Base-by-base conservation (phyloP, 2,113 vertebrate species). In the Calypte anna region DNA sequence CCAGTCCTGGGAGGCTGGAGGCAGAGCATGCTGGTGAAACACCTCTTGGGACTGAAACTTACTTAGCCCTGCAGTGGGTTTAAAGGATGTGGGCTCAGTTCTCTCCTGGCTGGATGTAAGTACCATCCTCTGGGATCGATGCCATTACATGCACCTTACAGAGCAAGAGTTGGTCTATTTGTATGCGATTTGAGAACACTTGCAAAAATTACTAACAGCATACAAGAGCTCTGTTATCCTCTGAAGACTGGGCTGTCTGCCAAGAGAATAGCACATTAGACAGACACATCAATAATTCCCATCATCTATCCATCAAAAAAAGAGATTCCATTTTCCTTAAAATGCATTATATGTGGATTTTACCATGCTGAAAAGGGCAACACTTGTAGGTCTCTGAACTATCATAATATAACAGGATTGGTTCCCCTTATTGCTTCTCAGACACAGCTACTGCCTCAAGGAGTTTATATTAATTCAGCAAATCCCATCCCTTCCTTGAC, bases 401-500 rank as follows among this genome's bases (percentile, higher is more conserved):
- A 55, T 44, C 90, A 70, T 81, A 89, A 53, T 54, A 11, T 92
- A 94, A 95, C 53, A 93, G 61, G 90, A 94, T 95, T 94, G 48
- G 90, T 93, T 95, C 88, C 90, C 76, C 76, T 90, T 72, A 80
- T 30, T 53, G 86, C 72, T 90, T 61, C 82, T 90, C 75, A 77
- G 72, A 75, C 7, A 36, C 53, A 91, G 68, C 72, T 69, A 55
- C 75, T 83, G 90, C 91, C 85, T 91, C 48, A 73, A 96, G 94
- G 91, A 95, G 91, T 96, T 93, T 86, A n/a, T 82, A 91, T 76
- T 86, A 95, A 91, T 90, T 92, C 95, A 81, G 57, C 4, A 3
- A 92, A 74, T 96, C 87, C 64, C 33, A 61, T 81, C 48, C 77
- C 38, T 88, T 88, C 68, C 46, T 51, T 70, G 88, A 83, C 44